phyloP scores from a whole-genome alignment of 2,888 invertebrate genomes.

The Amphipoea oculea region DNA sequence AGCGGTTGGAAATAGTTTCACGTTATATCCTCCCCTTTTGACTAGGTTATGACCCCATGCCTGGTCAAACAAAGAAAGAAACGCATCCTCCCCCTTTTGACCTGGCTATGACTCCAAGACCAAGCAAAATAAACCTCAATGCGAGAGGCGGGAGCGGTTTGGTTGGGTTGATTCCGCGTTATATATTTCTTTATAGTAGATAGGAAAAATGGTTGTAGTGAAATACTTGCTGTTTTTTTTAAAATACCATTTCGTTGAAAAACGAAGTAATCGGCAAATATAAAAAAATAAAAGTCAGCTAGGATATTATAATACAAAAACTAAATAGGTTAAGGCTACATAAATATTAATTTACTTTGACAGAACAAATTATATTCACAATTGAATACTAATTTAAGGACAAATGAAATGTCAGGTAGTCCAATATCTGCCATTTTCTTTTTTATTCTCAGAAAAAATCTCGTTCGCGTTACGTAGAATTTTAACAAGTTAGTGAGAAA shows the following conservation, averaged over 20 bases:
- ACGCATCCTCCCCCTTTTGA: too few species aligned
- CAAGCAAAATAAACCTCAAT: too few species aligned
- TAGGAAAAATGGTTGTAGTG: not conserved
- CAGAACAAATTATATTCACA: slow-evolving; percentile 32
- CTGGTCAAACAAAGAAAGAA: too few species aligned
- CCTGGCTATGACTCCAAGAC: too few species aligned
- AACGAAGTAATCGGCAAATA: not conserved
- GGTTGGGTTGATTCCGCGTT: too few species aligned
- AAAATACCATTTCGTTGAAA: not conserved
- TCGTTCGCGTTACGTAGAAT: not conserved
- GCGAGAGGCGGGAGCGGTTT: too few species aligned
- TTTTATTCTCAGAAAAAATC: slow-evolving; percentile 1
- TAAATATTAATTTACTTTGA: slow-evolving; percentile 4
- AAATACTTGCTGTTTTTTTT: not conserved
- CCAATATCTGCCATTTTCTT: not conserved
- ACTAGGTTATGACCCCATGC: too few species aligned
- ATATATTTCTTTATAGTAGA: not conserved
- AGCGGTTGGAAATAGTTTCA: too few species aligned
- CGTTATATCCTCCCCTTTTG: too few species aligned
- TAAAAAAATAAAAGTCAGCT: not conserved
- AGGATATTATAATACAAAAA: not conserved
- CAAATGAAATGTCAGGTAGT: slow-evolving; percentile 1
- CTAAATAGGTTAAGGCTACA: too few species aligned
- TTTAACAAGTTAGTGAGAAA: not conserved
- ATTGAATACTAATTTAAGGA: slow-evolving; percentile 23